Evolutionary conservation across 2,113 vertebrate species (phyloP).

Genomic region (Centrocercus urophasianus): DNA sequence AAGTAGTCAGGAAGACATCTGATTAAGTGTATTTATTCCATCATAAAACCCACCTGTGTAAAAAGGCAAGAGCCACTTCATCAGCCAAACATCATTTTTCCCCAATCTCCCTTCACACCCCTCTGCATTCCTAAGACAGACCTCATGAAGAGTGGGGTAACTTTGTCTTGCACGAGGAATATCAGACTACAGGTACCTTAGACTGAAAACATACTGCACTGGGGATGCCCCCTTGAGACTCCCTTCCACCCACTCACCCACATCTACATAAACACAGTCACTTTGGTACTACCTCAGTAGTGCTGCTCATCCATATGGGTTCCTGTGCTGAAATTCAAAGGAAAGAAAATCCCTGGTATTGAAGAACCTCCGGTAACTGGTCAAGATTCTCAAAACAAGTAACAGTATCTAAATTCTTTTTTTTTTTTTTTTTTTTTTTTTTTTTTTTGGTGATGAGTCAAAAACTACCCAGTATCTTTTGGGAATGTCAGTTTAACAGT

Average conservation of each 20-base stretch:
- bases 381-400: not conserved
- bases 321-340: not conserved
- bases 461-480: not conserved
- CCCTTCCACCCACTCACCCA: not conserved
- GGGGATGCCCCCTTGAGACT: not conserved
- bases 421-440: not conserved
- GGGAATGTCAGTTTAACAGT: not conserved
- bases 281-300: not conserved
- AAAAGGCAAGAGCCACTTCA: not conserved
- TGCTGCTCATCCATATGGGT: not conserved
- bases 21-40: not conserved
- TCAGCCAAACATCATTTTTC: not conserved
- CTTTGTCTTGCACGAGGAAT: not conserved
- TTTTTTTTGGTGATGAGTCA: not conserved
- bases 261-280: fast-evolving
- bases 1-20: not conserved
- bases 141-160: not conserved
- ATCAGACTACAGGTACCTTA: not conserved
- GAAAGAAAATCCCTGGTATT: not conserved
- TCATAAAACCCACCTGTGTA: not conserved
- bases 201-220: not conserved
- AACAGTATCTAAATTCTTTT: not conserved
- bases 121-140: not conserved
- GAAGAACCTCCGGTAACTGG: not conserved
- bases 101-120: not conserved